These are phyloP conservation scores for Plagodis pulveraria DNA, from an alignment of 2,888 invertebrate species.

Conservation along the genomic window DNA sequence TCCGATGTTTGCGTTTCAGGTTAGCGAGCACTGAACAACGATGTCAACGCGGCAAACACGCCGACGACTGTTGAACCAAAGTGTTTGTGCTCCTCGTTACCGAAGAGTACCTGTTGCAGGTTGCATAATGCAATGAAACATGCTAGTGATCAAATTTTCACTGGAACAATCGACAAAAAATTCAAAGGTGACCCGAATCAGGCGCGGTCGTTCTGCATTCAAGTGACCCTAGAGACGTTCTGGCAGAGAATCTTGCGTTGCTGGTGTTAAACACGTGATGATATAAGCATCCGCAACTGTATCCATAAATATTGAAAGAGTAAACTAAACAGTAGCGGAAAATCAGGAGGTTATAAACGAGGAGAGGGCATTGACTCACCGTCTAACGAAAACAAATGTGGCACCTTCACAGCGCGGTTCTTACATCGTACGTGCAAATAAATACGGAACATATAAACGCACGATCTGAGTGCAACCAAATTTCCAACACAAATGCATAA, in stretches of 20 bases:
- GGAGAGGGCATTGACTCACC: conserved; percentile 61
- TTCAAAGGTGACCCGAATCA: conserved; percentile 19
- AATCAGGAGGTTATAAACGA: conserved; percentile 52
- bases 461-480: conserved; percentile 11
- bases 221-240: conserved; percentile 22
- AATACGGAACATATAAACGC: conserved; percentile 18
- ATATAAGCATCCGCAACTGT: conserved; percentile 51
- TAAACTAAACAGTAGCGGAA: conserved; percentile 58
- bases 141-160: conserved; percentile 37
- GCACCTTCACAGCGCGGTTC: conserved; percentile 38
- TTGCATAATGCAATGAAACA: conserved; percentile 47
- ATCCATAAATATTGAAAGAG: conserved; percentile 53
- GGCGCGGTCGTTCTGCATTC: conserved; percentile 2
- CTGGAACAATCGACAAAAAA: conserved; percentile 12
- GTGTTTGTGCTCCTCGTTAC: conserved; percentile 61
- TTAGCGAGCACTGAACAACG: conserved; percentile 54
- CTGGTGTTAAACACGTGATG: conserved; percentile 38
- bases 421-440: conserved; percentile 26
- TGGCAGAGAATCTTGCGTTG: conserved; percentile 14
- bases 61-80: conserved; percentile 49
- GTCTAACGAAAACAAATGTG: conserved; percentile 52
- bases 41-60: conserved; percentile 71
- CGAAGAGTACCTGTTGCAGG: conserved; percentile 40
- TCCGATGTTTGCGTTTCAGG: conserved; percentile 57
- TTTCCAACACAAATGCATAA: conserved; percentile 6